Conservation (phyloP, 2,113 vertebrate species). For the Paraplagusia blochii region DNA sequence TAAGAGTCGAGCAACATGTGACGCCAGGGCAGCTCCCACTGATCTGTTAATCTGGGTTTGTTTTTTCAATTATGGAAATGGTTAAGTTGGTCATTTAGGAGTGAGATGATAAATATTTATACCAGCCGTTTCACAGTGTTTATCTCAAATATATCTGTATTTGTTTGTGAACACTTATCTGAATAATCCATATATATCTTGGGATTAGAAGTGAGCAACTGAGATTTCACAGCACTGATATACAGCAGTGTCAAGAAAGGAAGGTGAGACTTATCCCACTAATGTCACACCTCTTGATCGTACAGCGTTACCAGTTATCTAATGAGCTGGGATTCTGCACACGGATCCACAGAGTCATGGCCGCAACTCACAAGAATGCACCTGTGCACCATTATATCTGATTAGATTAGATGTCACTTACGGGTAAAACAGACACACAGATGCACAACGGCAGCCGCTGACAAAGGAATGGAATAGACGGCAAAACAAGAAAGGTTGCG, state of each 20-base stretch:
- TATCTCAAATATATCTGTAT: no score
- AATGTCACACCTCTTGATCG: constrained; percentile 22
- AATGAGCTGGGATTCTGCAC: constrained; percentile 27
- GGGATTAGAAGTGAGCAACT: no score
- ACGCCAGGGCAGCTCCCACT: no score
- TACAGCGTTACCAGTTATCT: constrained; percentile 23
- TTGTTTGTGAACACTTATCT: no score
- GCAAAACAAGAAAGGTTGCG: constrained; percentile 15
- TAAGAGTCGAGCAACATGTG: not conserved
- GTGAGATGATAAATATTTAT: no score
- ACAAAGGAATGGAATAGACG: constrained; percentile 3
- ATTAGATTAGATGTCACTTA: constrained; percentile 66
- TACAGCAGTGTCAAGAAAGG: not conserved
- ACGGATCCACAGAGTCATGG: constrained; percentile 34
- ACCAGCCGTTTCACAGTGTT: no score
- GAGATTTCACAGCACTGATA: no score
- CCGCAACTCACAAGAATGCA: constrained; percentile 38
- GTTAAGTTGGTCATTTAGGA: no score
- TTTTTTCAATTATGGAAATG: no score
- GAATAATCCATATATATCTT: no score
- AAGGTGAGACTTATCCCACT: not conserved
- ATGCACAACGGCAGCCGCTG: constrained; percentile 11
- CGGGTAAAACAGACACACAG: constrained; percentile 20
- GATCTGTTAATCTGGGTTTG: not conserved
- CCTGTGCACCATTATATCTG: constrained; percentile 54